Percentiles rank a stretch among this genome's conserved stretches.
These are phyloP conservation scores for Itoplectis maculator DNA, from an alignment of 2,888 invertebrate genomes.

Conservation along the genomic window DNA sequence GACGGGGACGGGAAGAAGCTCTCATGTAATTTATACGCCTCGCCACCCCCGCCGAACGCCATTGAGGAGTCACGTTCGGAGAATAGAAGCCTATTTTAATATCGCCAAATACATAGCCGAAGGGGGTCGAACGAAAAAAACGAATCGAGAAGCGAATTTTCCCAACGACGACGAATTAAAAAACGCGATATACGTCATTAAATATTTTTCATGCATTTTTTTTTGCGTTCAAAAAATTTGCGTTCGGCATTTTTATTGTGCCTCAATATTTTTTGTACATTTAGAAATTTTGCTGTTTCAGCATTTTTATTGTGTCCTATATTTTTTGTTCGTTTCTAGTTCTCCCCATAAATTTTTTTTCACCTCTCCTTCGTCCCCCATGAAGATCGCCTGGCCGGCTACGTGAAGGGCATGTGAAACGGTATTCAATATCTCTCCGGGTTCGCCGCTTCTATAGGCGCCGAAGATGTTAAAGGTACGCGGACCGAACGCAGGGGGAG, in stretches of 20 bases:
- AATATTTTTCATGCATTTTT: no score
- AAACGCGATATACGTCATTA: background rate
- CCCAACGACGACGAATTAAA: background rate
- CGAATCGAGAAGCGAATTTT: background rate
- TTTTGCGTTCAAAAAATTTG: background rate
- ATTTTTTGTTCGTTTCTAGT: background rate
- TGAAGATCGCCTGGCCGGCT: slow-evolving; percentile 11
- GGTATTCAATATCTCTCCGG: slow-evolving; percentile 82
- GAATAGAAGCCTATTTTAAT: slow-evolving; percentile 64
- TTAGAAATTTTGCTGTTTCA: background rate
- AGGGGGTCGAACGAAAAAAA: background rate
- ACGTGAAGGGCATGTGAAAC: slow-evolving; percentile 80
- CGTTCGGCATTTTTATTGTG: background rate
- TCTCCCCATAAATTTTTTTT: slow-evolving; percentile 47
- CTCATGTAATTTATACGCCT: slow-evolving; percentile 18
- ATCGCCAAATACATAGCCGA: slow-evolving; percentile 39
- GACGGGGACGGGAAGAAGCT: slow-evolving; percentile 4
- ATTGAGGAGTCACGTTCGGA: slow-evolving; percentile 31
- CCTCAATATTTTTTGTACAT: background rate
- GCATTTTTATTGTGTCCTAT: background rate
- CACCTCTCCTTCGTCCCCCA: slow-evolving; percentile 33
- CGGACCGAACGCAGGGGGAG: slow-evolving; percentile 2
- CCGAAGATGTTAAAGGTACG: slow-evolving; percentile 8
- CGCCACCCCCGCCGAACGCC: slow-evolving; percentile 9
- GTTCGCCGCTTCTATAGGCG: slow-evolving; percentile 57